Base-by-base conservation (phyloP, 2,888 invertebrate genomes). In the Plutella xylostella region DNA sequence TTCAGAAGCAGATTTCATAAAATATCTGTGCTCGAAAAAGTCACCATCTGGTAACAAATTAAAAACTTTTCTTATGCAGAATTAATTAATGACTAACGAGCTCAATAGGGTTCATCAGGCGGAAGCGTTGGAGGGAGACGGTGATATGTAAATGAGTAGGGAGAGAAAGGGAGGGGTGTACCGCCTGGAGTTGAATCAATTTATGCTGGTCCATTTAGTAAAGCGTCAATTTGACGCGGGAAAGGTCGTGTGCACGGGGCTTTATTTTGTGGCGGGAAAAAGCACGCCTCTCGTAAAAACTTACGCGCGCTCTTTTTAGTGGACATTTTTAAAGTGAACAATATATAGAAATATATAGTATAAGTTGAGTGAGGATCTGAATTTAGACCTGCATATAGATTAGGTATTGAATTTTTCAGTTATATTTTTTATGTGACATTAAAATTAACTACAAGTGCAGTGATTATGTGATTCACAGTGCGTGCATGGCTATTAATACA, bases 51-150 rank as follows among this genome's bases (percentile, higher is more conserved):
- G 71, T 43, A 65, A 68, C 69, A 78, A 83, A 83, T 80, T 82
- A 80, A 80, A 80, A 80, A 69, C 77, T 79, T 80, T 82, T 80
- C 82, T 79, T 83, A 80, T 80, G 82, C 82, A 78, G 82, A 79
- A 80, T 82, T 80, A 82, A 83, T 82, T 80, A 83, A 82, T 82
- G 77, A 80, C 80, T 82, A 83, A 82, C 82, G 77, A 83, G 82
- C 82, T 78, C 78, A 80, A 80, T 82, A 78, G 82, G 76, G 77
- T 79, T 77, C 79, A 73, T 83, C 78, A 79, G 65, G 82, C 80
- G 82, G 82, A 80, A 79, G 78, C 72, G 71, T 51, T 55, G 38
- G 59, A 75, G 45, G 34, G 66, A 54, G 72, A 74, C 46, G 48
- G 48, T 45, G 28, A 15, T 43, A 68, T 59, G 30, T 42, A 20